phyloP scores from a whole-genome alignment of 2,113 vertebrate genomes.

The Myotis davidii region DNA sequence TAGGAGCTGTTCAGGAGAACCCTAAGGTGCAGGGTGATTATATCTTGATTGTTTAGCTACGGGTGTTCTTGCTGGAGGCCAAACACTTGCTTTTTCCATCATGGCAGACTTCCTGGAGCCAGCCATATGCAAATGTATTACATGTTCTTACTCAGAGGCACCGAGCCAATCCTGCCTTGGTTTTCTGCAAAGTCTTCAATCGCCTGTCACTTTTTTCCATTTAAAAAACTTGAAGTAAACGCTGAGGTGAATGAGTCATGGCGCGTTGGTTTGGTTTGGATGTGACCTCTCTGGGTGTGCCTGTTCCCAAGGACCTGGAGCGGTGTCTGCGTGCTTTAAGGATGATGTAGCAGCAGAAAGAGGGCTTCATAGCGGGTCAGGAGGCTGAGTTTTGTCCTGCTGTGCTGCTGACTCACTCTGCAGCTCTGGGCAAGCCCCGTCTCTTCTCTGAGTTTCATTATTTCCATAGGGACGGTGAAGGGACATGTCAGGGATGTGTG shows the following conservation, averaged over 20 bases:
- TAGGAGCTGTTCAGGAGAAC: not conserved
- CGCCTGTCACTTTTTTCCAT: not conserved
- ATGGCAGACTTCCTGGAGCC: conserved; percentile 4
- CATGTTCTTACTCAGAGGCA: not conserved
- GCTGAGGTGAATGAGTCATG: conserved; percentile 7
- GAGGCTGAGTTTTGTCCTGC: not conserved
- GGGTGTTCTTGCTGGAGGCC: not conserved
- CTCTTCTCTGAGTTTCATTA: not conserved
- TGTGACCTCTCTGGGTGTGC: not conserved
- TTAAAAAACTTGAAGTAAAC: conserved; percentile 21
- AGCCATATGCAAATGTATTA: not conserved
- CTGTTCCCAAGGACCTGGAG: not conserved
- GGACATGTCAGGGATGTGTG: not conserved
- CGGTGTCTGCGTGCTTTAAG: not conserved
- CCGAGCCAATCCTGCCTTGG: not conserved
- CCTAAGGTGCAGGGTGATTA: not conserved
- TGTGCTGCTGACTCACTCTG: not conserved
- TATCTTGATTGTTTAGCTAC: not conserved
- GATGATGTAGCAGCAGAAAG: not conserved
- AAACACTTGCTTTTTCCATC: not conserved
- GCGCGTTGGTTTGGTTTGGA: not conserved
- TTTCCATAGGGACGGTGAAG: not conserved
- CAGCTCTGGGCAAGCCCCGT: not conserved
- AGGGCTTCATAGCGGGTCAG: not conserved
- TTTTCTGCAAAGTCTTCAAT: conserved; percentile 12